phyloP scores from a whole-genome alignment of 2,797 vertebrate species.

The Miichthys miiuy region DNA sequence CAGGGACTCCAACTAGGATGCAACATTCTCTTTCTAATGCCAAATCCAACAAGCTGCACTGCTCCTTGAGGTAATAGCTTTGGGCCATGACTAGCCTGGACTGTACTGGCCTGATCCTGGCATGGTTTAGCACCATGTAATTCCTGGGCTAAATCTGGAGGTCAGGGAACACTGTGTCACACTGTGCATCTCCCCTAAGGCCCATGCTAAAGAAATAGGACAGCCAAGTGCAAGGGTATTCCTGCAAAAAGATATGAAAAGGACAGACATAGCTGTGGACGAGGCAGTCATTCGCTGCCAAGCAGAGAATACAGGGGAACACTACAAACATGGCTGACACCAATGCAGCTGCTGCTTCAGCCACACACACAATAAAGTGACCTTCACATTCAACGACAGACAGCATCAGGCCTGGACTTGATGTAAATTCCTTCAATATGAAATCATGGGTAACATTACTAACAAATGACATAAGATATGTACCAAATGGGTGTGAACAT shows the following conservation, averaged over 20 bases:
- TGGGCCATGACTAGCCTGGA: not conserved
- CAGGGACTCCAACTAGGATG: not conserved
- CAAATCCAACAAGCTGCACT: constrained; percentile 16
- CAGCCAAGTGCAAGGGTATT: constrained; percentile 63
- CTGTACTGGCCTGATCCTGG: constrained; percentile 32
- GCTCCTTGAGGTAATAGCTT: constrained; percentile 31
- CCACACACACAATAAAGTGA: constrained; percentile 45
- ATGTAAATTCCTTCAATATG: too few species aligned
- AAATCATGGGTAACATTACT: too few species aligned
- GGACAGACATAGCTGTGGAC: constrained; percentile 53
- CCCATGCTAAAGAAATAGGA: constrained; percentile 61
- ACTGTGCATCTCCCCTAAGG: constrained; percentile 53
- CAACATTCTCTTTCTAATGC: constrained; percentile 1
- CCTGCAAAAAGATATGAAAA: constrained; percentile 49
- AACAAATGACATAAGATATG: too few species aligned
- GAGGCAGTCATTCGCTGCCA: constrained; percentile 57
- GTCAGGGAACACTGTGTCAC: constrained; percentile 52
- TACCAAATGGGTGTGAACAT: too few species aligned
- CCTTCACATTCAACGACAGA: constrained; percentile 54
- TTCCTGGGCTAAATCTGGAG: constrained; percentile 61
- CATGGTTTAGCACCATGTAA: constrained; percentile 22
- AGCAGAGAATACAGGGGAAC: constrained; percentile 42
- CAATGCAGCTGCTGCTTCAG: constrained; percentile 19
- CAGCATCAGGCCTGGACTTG: constrained; percentile 3
- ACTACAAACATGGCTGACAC: constrained; percentile 46